A percentile compares a stretch with the other conserved stretches of the same genome.
Conservation (phyloP, 2,797 vertebrate genomes). For the Eidolon dupreanum region DNA sequence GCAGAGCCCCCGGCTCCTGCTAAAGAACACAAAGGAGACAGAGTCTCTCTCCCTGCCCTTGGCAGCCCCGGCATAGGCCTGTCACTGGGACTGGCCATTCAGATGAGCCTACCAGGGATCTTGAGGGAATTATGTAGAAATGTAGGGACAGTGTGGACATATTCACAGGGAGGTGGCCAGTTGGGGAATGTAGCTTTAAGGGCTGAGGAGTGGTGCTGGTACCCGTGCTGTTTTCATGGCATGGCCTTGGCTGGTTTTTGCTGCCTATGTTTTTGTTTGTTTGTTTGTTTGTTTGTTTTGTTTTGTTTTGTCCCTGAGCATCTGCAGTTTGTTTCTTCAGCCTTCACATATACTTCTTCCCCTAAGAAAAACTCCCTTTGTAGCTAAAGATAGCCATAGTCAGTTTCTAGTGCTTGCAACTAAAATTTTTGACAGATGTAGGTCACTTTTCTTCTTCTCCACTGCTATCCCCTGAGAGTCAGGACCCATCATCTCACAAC, state of each 20-base stretch:
- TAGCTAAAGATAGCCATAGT: not conserved
- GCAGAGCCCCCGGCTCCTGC: not conserved
- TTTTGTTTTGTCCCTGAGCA: not conserved
- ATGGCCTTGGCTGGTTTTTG: not conserved
- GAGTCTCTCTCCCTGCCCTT: no score
- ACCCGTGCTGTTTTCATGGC: not conserved
- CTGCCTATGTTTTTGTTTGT: not conserved
- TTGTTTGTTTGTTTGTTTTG: no score
- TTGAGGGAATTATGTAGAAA: not conserved
- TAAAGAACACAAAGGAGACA: not conserved
- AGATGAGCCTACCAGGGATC: not conserved
- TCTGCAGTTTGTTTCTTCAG: not conserved
- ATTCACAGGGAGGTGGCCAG: not conserved
- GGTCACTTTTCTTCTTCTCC: not conserved
- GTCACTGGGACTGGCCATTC: not conserved
- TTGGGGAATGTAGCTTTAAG: not conserved
- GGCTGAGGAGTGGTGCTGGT: accelerated
- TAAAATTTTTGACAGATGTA: no score
- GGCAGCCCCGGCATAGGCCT: not conserved
- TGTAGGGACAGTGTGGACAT: not conserved
- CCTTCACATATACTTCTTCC: not conserved
- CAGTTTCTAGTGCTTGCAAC: not conserved
- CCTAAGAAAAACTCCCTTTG: not conserved
- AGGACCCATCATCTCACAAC: not conserved
- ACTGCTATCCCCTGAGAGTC: not conserved